Evolutionary conservation across 2,113 vertebrate genomes (phyloP), one percentile per base, ranked within the genome.

Genomic region (Xyliphius kryptos): DNA sequence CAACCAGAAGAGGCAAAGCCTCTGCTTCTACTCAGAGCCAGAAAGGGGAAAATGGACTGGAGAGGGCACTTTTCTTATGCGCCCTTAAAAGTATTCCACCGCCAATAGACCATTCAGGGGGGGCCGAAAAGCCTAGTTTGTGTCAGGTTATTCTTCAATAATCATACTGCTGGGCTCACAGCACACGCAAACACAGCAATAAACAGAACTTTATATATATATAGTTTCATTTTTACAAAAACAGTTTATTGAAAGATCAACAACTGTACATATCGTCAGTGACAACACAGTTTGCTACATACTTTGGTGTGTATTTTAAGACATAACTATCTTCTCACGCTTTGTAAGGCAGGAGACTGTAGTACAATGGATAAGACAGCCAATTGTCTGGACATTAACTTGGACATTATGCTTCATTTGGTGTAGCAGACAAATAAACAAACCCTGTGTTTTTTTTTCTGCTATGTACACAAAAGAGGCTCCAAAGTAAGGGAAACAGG

Each of bases 161-260:
- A 68, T 55, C 55, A 9, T 36, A 17, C 12, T 54, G 8, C 15
- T n/a, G n/a, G n/a, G n/a, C n/a, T n/a, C n/a, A n/a, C n/a, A n/a
- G n/a, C n/a, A n/a, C n/a, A n/a, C n/a, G n/a, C n/a, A n/a, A 64
- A n/a, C 3, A 48, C 48, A n/a, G 15, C 49, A 38, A 60, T 2
- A 20, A 50, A 59, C 2, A 26, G 51, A 2, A 67, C 49, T 37
- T 16, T 43, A 51, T 61, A 74, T 65, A 17, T 56, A n/a, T n/a
- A n/a, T n/a, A n/a, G n/a, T n/a, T n/a, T n/a, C n/a, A n/a, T 38
- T 77, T 79, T 78, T 70, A 75, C 77, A 80, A 56, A 85, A 86
- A 87, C 80, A 82, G 83, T 88, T 87, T 86, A 88, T 87, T 86
- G 85, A 78, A 79, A 80, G 85, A 79, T 77, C 69, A 84, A 86